A percentile compares a stretch with the other conserved stretches of the same genome.
phyloP scores from a whole-genome alignment of 2,797 vertebrate species.

The Podargus strigoides region DNA sequence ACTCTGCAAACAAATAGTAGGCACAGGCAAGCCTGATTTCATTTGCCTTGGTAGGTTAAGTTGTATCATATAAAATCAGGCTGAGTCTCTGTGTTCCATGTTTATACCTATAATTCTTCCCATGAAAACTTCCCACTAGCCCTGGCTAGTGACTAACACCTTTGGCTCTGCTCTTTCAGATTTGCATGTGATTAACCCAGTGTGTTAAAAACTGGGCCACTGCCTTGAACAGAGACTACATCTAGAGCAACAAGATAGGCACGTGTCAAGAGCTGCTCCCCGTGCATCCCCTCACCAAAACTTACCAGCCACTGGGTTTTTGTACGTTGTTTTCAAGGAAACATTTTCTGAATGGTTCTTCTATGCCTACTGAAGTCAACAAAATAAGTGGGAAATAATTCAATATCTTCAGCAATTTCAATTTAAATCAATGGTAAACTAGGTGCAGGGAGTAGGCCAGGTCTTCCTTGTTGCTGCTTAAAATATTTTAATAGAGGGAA shows the following conservation, averaged over 20 bases:
- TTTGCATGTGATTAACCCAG: neutral
- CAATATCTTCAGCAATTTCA: neutral
- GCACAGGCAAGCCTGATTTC: neutral
- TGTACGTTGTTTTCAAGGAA: neutral
- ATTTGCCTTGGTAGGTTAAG: neutral
- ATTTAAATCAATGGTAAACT: neutral
- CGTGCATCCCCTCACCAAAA: neutral
- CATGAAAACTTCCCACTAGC: neutral
- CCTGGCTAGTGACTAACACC: neutral
- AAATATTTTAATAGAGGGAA: neutral
- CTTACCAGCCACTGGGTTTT: neutral
- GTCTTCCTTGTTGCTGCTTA: neutral
- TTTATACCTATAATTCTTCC: neutral
- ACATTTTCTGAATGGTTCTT: neutral
- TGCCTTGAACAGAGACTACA: neutral
- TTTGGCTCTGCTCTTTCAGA: neutral
- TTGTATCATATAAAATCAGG: neutral
- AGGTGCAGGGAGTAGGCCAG: neutral
- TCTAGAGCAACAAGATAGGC: neutral
- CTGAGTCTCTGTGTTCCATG: neutral
- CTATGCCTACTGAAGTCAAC: neutral
- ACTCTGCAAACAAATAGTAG: neutral
- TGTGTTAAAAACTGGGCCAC: neutral
- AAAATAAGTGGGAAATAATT: neutral
- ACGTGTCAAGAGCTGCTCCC: neutral